phyloP scores from a whole-genome alignment of 2,113 vertebrate genomes.

The Vanacampus margaritifer region DNA sequence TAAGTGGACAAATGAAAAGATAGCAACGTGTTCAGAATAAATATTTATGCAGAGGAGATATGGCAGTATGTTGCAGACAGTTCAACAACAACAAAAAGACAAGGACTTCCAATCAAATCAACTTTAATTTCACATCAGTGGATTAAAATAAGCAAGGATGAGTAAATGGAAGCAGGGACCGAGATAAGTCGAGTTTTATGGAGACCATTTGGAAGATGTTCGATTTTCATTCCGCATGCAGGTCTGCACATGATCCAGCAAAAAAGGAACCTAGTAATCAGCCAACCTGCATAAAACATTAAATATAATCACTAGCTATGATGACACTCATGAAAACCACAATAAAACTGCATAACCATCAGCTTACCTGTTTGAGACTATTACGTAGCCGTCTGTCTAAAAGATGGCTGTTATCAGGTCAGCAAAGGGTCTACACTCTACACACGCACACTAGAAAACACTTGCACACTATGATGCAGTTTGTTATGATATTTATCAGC shows the following conservation, averaged over 20 bases:
- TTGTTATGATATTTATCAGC: no score
- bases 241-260: neutral
- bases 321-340: no score
- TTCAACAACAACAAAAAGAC: no score
- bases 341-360: no score
- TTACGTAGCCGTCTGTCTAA: no score
- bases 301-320: neutral
- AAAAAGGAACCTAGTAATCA: neutral
- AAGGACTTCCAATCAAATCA: neutral
- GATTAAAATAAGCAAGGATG: neutral
- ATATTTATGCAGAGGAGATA: neutral
- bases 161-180: neutral
- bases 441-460: no score
- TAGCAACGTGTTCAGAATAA: conserved; percentile 1
- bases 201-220: neutral
- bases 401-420: no score
- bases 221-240: neutral
- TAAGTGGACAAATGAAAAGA: conserved; percentile 31
- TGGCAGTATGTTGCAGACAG: no score
- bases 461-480: no score
- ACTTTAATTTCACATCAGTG: neutral
- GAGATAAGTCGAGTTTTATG: neutral
- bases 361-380: no score
- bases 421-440: no score
- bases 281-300: neutral